phyloP scores from a whole-genome alignment of 2,797 vertebrate genomes.

The Amazona ochrocephala region DNA sequence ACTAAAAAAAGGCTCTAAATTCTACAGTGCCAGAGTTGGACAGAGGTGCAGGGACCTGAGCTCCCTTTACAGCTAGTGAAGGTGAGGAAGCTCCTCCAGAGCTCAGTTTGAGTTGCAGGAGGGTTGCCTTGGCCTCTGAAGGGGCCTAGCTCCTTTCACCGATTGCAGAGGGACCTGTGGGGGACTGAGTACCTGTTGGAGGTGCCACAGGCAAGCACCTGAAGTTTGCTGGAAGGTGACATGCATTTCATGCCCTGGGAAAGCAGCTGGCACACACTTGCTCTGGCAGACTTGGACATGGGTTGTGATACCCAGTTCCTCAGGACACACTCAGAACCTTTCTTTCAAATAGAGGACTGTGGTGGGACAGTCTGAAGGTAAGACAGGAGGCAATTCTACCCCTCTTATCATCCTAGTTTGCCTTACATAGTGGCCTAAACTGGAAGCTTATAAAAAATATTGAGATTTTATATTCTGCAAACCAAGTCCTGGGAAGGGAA shows the following conservation, averaged over 20 bases:
- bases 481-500: constrained; percentile 35
- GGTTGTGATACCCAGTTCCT: not conserved
- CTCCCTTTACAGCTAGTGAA: not conserved
- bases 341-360: not conserved
- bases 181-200: fast-evolving
- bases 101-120: not conserved
- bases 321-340: not conserved
- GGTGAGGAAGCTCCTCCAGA: not conserved
- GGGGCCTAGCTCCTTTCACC: not conserved
- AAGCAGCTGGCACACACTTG: not conserved
- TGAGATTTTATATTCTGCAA: not conserved
- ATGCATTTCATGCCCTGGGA: not conserved
- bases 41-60: not conserved
- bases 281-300: not conserved
- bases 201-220: not conserved
- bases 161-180: fast-evolving
- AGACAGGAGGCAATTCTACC: not conserved
- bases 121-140: not conserved
- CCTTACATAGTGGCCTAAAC: not conserved
- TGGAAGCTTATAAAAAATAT: constrained; percentile 27
- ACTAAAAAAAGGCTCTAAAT: not conserved
- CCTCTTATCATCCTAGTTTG: not conserved
- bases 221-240: not conserved
- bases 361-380: not conserved
- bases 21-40: not conserved